Conservation (phyloP, 1,140 invertebrate genomes). For the Eriosoma lanigerum region DNA sequence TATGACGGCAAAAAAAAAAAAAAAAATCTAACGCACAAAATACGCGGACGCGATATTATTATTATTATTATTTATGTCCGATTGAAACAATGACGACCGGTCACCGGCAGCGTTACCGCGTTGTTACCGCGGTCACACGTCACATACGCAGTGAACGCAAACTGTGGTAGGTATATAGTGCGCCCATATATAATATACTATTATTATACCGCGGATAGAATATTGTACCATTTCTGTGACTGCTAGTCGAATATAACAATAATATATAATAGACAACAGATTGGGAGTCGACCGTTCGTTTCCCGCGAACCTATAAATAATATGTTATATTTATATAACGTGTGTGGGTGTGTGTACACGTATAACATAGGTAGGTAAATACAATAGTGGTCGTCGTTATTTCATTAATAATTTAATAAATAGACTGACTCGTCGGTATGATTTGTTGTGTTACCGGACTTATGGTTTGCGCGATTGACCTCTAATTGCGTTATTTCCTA, state of each 20-base stretch:
- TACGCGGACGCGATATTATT: not conserved
- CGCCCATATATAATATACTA: not conserved
- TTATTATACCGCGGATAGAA: no score
- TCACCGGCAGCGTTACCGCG: no score
- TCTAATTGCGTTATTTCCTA: slow-evolving; percentile 48
- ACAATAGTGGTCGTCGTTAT: not conserved
- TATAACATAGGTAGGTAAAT: no score
- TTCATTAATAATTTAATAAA: not conserved
- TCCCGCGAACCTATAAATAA: no score
- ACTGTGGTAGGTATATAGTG: not conserved
- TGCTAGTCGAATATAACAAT: no score
- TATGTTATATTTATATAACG: no score
- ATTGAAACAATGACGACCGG: slow-evolving; percentile 12
- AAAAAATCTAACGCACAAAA: not conserved
- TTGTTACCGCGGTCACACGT: not conserved
- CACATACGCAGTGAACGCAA: not conserved
- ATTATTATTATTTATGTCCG: not conserved
- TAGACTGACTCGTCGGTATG: not conserved
- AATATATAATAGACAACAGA: slow-evolving; percentile 41
- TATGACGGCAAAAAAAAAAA: not conserved
- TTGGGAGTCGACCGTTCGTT: not conserved
- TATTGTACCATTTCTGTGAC: not conserved
- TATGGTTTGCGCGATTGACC: slow-evolving; percentile 42
- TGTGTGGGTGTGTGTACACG: no score
- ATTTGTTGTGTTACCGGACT: slow-evolving; percentile 20